Percentiles rank a stretch among this genome's conserved stretches.
Conservation (phyloP, 1,140 invertebrate genomes). For the Leptonema lineaticorne region DNA sequence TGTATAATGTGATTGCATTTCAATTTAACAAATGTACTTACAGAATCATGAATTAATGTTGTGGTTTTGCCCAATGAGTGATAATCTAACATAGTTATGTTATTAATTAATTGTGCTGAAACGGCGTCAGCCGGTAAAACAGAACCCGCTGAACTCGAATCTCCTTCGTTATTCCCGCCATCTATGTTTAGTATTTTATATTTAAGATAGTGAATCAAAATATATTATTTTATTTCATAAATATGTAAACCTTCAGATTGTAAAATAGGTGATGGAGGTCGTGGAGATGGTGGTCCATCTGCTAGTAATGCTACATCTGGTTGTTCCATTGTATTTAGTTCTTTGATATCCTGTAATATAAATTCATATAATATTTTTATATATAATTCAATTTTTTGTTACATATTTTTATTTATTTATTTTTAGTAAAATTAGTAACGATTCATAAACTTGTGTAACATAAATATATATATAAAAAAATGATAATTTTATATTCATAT, state of each 20-base stretch:
- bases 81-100: slow-evolving; percentile 57
- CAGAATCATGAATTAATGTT: slow-evolving; percentile 25
- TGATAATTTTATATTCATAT: no score
- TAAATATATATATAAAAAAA: no score
- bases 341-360: background rate
- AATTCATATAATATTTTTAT: no score
- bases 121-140: slow-evolving; percentile 54
- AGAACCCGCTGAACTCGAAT: slow-evolving; percentile 53
- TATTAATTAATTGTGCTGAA: slow-evolving; percentile 56
- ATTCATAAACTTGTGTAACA: no score
- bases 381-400: no score
- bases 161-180: slow-evolving; percentile 47
- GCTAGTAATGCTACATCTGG: slow-evolving; percentile 32
- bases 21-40: background rate
- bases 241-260: slow-evolving; percentile 15
- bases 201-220: background rate
- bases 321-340: slow-evolving; percentile 33
- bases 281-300: slow-evolving; percentile 35
- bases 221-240: background rate
- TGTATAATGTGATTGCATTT: background rate
- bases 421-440: no score
- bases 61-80: slow-evolving; percentile 54
- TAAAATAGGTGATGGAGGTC: slow-evolving; percentile 29
- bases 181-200: slow-evolving; percentile 4
- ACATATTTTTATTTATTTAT: no score